These are phyloP conservation scores for Xanthostigma xanthostigma DNA, from an alignment of 2,888 invertebrate species.

Conservation along the genomic window DNA sequence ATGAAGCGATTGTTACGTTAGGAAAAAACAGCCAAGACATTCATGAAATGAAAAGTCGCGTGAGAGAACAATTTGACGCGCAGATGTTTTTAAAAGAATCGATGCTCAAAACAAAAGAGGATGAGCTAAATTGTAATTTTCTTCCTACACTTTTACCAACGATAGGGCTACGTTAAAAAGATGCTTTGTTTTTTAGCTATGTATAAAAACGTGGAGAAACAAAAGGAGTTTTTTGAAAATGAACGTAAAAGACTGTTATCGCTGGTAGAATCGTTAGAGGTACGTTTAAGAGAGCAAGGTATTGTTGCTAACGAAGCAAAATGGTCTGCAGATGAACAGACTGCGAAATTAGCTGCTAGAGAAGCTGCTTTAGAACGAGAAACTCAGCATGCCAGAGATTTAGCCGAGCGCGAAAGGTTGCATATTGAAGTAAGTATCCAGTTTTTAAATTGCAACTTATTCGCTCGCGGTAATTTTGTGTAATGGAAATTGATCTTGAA, in stretches of 20 bases:
- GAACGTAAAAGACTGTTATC: constrained; percentile 39
- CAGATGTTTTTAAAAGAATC: constrained; percentile 32
- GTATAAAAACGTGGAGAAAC: constrained; percentile 37
- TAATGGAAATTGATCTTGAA: background rate
- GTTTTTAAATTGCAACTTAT: too few relatives aligned
- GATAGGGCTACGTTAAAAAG: too few relatives aligned
- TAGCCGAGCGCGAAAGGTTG: constrained; percentile 41
- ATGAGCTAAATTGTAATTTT: constrained; percentile 35
- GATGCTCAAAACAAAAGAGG: constrained; percentile 36
- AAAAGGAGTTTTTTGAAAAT: constrained; percentile 36
- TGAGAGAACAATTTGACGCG: constrained; percentile 30
- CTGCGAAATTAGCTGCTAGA: constrained; percentile 42
- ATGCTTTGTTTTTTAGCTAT: constrained; percentile 29
- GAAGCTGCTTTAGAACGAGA: constrained; percentile 44
- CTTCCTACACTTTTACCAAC: background rate
- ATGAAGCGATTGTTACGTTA: constrained; percentile 31
- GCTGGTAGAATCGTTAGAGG: constrained; percentile 37
- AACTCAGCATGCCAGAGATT: constrained; percentile 38
- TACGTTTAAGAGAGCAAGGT: constrained; percentile 41
- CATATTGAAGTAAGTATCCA: constrained; percentile 35
- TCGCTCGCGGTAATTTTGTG: background rate
- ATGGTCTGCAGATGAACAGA: constrained; percentile 39
- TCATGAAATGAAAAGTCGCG: constrained; percentile 31
- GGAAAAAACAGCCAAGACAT: constrained; percentile 33
- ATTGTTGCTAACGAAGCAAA: constrained; percentile 28